Evolutionary conservation across 2,888 invertebrate genomes (phyloP), one percentile per base, ranked within the genome.

Genomic region (Lasioglossum calceatum): DNA sequence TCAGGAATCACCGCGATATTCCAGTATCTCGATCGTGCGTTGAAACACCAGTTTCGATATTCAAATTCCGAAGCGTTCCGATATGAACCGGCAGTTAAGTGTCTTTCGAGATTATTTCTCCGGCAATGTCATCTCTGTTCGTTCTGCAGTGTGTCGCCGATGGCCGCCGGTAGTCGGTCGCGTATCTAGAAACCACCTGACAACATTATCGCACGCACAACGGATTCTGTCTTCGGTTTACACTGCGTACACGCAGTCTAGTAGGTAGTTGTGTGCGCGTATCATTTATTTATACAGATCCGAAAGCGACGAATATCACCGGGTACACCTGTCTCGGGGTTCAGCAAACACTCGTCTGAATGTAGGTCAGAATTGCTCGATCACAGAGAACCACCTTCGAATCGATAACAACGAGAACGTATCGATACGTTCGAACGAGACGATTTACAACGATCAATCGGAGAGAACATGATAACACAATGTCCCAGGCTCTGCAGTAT

Each of bases 111-210:
- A 79, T 64, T 70, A 54, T 44, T n/a, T 16, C 42, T n/a, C 58
- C 54, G 64, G 4, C 27, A 4, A 42, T 42, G 67, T 79, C 72
- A n/a, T 67, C 72, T 77, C 4, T 7, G 79, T 61, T 85, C 36
- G 47, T 77, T 71, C 44, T 71, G n/a, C 54, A 23, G 50, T 50
- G 58, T 64, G 36, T 72, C 27, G 67, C 42, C 12, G 71, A 79
- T 67, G 77, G 39, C 39, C 64, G 67, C 58, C 86, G 44, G 67
- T 23, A 47, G 16, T 79, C 71, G 54, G 70, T 77, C 61, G 47
- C 79, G 58, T 79, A 74, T 44, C 39, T 64, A 42, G 19, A 71
- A 74, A 27, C 79, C 74, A 77, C 79, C 79, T 47, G 74, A 79
- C 78, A 47, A 19, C 61, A 64, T 61, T 50, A 50, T 77, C 39